Evolutionary conservation across 2,797 vertebrate species (phyloP).

Genomic region (Coccyzus lansbergi): DNA sequence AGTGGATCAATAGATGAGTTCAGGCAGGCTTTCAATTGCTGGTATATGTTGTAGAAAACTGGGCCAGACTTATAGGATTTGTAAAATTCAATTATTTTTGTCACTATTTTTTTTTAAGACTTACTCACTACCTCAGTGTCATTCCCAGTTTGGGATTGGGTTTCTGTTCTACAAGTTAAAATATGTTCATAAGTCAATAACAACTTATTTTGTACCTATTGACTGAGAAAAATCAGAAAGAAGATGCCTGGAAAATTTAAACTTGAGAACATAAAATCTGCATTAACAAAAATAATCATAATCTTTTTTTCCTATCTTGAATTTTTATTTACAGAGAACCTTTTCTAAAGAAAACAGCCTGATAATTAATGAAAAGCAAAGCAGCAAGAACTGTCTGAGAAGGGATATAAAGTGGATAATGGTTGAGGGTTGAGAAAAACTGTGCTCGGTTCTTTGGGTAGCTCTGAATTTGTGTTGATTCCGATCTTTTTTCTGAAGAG

Average conservation of each 20-base stretch:
- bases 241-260: neutral
- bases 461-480: neutral
- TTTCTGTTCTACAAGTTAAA: neutral
- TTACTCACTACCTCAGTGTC: neutral
- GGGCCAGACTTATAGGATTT: neutral
- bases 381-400: neutral
- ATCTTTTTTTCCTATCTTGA: neutral
- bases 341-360: neutral
- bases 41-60: neutral
- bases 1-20: neutral
- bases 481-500: neutral
- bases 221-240: neutral
- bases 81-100: neutral
- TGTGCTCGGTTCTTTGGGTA: neutral
- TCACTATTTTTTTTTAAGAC: neutral
- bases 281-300: neutral
- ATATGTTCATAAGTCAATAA: neutral
- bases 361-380: neutral
- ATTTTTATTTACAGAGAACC: neutral
- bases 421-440: neutral
- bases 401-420: neutral
- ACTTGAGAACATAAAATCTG: neutral
- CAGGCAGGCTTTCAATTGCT: neutral
- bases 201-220: neutral
- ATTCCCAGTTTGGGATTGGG: neutral